phyloP scores from a whole-genome alignment of 1,140 invertebrate species.

The Listronotus oregonensis region DNA sequence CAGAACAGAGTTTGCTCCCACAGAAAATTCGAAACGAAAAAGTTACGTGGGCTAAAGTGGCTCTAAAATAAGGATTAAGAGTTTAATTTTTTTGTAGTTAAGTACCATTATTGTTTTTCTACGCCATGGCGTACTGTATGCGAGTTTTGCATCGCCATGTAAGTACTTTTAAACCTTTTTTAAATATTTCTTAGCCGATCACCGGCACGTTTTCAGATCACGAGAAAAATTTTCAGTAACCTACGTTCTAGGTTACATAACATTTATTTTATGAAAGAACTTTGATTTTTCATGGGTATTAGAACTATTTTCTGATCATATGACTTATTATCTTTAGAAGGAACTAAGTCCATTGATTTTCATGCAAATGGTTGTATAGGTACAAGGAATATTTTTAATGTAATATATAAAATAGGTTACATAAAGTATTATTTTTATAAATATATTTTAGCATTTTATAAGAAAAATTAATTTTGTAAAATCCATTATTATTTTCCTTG shows the following conservation, averaged over 20 bases:
- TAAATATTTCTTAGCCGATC: neutral
- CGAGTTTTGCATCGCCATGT: slow-evolving; percentile 77
- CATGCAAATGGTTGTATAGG: too few species aligned
- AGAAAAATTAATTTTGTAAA: too few species aligned
- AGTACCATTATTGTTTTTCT: slow-evolving; percentile 27
- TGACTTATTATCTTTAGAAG: too few species aligned
- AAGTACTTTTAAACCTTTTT: slow-evolving; percentile 46
- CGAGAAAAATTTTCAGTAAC: neutral
- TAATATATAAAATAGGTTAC: too few species aligned
- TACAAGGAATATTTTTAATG: too few species aligned
- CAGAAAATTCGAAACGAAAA: slow-evolving; percentile 4
- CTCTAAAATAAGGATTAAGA: neutral
- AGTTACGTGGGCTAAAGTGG: slow-evolving; percentile 23
- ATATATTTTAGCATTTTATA: too few species aligned
- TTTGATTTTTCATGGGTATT: too few species aligned
- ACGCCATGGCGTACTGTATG: slow-evolving; percentile 73
- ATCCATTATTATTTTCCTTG: too few species aligned
- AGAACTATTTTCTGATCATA: too few species aligned
- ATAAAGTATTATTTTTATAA: too few species aligned
- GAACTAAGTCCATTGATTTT: too few species aligned
- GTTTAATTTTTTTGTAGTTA: neutral
- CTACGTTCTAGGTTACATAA: neutral
- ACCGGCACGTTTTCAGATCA: neutral
- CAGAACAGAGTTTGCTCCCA: neutral
- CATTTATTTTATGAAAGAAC: too few species aligned